Evolutionary conservation across 2,888 invertebrate genomes (phyloP), one percentile per base, ranked within the genome.

Genomic region (Palloptera scutellata): DNA sequence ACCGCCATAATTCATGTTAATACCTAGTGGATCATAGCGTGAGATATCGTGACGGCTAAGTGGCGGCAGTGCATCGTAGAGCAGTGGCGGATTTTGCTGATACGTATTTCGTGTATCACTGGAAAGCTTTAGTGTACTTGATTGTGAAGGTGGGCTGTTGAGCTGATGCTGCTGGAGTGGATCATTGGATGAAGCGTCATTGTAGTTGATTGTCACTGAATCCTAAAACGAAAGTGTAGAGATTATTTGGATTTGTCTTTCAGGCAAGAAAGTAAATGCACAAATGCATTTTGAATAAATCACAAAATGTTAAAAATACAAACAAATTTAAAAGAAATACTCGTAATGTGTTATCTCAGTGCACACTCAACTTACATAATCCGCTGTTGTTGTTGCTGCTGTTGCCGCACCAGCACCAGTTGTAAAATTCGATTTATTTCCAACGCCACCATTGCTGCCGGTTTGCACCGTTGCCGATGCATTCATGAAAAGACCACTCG

Each of bases 41-140:
- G 72, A 76, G 63, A 76, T 78, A 64, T 79, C 78, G 60, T 76
- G 77, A 19, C 78, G 77, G 61, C 75, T 78, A 1, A 82, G 77
- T n/a, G 81, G 82, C 15, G 81, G 82, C 77, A 84, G 77, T 48
- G 84, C 82, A 71, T 84, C 84, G 68, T 84, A 84, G 2, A 85
- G 77, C 6, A 83, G 74, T 17, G 82, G 81, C n/a, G 79, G 78
- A 20, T 74, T 73, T 45, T 76, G 73, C 71, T 81, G 82, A 67
- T 82, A 83, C 40, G 75, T 74, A 72, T 82, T 83, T 61, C 79
- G 75, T 6, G 73, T 72, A 70, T 84, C 84, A 45, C 80, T 79
- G 59, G 80, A 82, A 62, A 83, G 77, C 71, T 82, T 84, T 17
- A 85, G 73, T 1, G 85, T 84, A 68, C 83, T 84, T 45, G 84